Percentiles rank a stretch among this genome's conserved stretches.
These are phyloP conservation scores for pig (Sus scrofa) DNA, from an alignment of 2,113 vertebrate genomes.

Conservation along the genomic window DNA sequence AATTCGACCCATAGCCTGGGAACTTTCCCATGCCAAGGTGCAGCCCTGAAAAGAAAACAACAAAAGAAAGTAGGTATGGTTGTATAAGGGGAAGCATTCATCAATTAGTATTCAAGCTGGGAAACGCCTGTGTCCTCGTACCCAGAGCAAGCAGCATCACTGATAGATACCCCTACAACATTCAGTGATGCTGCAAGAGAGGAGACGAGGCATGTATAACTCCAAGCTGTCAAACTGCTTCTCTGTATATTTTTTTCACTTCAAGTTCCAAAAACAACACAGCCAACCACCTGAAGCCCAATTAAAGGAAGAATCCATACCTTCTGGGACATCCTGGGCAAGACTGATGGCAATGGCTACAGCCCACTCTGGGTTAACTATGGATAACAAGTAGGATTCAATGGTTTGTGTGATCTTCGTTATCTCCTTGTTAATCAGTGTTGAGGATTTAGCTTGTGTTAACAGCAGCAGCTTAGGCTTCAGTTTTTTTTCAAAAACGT, in stretches of 20 bases:
- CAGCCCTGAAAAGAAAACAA: too few relatives aligned
- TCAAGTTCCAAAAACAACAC: not conserved
- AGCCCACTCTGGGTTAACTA: slow-evolving; percentile 95
- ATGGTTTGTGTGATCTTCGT: slow-evolving; percentile 89
- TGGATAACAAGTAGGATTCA: slow-evolving; percentile 93
- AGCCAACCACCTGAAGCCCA: not conserved
- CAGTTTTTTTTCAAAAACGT: slow-evolving; percentile 94
- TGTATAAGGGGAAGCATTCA: not conserved
- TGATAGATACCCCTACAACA: not conserved
- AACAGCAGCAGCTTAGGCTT: slow-evolving; percentile 92
- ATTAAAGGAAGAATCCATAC: slow-evolving; percentile 79
- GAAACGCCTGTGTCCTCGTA: accelerated
- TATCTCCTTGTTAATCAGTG: slow-evolving; percentile 88
- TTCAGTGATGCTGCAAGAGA: not conserved
- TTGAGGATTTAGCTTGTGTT: slow-evolving; percentile 82
- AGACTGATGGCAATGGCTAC: slow-evolving; percentile 94
- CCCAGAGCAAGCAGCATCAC: not conserved
- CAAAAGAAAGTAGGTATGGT: not conserved
- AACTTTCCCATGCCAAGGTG: too few relatives aligned
- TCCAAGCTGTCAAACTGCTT: not conserved
- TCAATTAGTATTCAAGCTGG: too few relatives aligned
- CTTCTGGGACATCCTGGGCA: slow-evolving; percentile 95
- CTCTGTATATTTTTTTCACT: not conserved
- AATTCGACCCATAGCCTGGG: too few relatives aligned
- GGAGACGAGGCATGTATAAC: not conserved